Base-by-base conservation (phyloP, 2,797 vertebrate species). In the Pseudopleuronectes americanus region DNA sequence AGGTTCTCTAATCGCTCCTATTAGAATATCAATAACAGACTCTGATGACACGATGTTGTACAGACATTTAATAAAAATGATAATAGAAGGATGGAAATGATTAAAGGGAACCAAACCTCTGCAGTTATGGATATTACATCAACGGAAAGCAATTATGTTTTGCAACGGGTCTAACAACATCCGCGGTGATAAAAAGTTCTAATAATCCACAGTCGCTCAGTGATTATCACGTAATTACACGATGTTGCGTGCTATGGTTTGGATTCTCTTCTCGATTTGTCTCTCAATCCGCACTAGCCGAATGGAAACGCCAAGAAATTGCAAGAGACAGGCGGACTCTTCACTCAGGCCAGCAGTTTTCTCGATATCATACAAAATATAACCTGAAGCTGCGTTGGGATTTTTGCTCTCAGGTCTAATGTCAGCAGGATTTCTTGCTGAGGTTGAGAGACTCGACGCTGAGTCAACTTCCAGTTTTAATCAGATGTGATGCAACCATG, bases 341-440 rank as follows among this genome's bases (percentile, higher is more conserved):
- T 26, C 4, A 28, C 23, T 41, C 22, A 48, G 53, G 68, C 68
- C 77, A 51, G 68, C 2, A 3, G 61, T 62, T 41, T 45, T 77
- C 47, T 54, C 56, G 17, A 59, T 28, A 58, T 85, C 49, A 71
- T 76, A 68, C 80, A 57, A 80, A 80, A 79, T 79, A 33, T 52
- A 80, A 62, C 76, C 68, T 8, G 3, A 58, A 49, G 83, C 76
- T 75, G 83, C 45, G 52, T 75, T 77, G 10, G 76, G 74, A 66
- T 45, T 68, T 75, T 55, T 24, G 23, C 52, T 56, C 55, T 76
- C 53, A 54, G 47, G 17, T 74, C 64, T 53, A 63, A 65, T 71
- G 87, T 86, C 86, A 86, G 85, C 57, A 26, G 66, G 67, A 83
- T 89, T 84, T 64, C 17, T 43, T 55, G 60, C 73, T 55, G n/a